Evolutionary conservation across 2,113 vertebrate genomes (phyloP), one percentile per base, ranked within the genome.

Genomic region (Mirza zaza): DNA sequence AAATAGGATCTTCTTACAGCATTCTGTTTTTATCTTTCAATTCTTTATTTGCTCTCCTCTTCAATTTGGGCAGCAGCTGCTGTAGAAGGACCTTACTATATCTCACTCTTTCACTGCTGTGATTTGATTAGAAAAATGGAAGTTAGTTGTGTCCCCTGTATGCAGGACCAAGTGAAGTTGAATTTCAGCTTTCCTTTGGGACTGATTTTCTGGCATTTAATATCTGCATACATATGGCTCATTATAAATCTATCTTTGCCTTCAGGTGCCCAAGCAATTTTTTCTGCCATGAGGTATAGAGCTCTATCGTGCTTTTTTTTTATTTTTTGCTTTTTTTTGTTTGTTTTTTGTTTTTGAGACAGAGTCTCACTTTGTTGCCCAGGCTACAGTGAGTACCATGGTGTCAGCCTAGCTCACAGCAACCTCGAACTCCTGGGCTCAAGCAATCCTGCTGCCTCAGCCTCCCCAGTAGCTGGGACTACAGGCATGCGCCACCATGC

Each of bases 201-300:
- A 98, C 99, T 99, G 98, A 99, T 99, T 98, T 99, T 99, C 99
- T 99, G 99, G 98, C 99, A 99, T 98, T 99, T 99, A 93, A 99
- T 99, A 96, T 99, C 99, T 61, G 99, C 99, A 82, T 99, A 99
- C 96, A 99, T 98, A 97, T 99, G 99, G 98, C 99, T 99, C 98
- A 99, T 98, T 25, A 99, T 99, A 98, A 99, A 99, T 48, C 99
- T 99, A 98, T 99, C 99, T 96, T 99, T 99, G 97, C 99, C 99
- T 97, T 99, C 99, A 32, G 99, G 99, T 76, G 99, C 99, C 99
- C 99, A 99, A 3, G 99, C 99, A 52, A 99, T 99, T 93, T 99
- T 99, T 82, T 99, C 99, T 13, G 99, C 99, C 99, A 99, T 99
- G 92, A 99, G 99, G 97, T 99, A 99, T 0, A 99, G 99, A 4